Percentiles rank a stretch among this genome's conserved stretches.
phyloP scores from a whole-genome alignment of 1,140 invertebrate species.

The Artemia franciscana region DNA sequence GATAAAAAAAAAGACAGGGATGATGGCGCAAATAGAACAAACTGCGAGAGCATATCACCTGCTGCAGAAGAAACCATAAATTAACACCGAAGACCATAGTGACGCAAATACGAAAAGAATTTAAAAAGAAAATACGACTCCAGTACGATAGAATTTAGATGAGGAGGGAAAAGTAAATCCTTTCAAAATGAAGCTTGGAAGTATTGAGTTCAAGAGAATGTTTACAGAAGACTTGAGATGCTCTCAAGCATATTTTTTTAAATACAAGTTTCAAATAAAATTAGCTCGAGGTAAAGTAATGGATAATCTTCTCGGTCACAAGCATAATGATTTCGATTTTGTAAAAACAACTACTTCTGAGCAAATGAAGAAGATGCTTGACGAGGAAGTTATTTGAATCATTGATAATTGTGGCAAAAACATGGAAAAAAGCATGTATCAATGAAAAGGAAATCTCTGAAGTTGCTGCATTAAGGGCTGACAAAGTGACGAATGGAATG shows the following conservation, averaged over 20 bases:
- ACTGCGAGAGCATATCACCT: too few species aligned
- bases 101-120: too few species aligned
- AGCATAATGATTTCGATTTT: slow-evolving; percentile 86
- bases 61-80: too few species aligned
- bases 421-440: slow-evolving; percentile 91
- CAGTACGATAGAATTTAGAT: too few species aligned
- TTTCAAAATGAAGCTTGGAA: slow-evolving; percentile 23
- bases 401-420: slow-evolving; percentile 77
- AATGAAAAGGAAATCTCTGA: slow-evolving; percentile 87
- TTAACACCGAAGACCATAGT: too few species aligned
- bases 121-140: too few species aligned
- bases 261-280: slow-evolving; percentile 59
- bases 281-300: slow-evolving; percentile 83
- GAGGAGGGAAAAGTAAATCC: too few species aligned
- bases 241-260: slow-evolving; percentile 46
- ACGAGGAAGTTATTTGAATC: slow-evolving; percentile 58
- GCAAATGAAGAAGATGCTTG: slow-evolving; percentile 90
- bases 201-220: slow-evolving; percentile 37
- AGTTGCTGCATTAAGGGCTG: slow-evolving; percentile 72
- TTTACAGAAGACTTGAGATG: slow-evolving; percentile 52
- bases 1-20: too few species aligned
- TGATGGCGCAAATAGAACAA: too few species aligned
- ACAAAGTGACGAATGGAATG: slow-evolving; percentile 75
- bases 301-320: slow-evolving; percentile 69
- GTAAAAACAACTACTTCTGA: slow-evolving; percentile 87